Base-by-base conservation (phyloP, 2,113 vertebrate genomes). In the Mystacornis crossleyi region DNA sequence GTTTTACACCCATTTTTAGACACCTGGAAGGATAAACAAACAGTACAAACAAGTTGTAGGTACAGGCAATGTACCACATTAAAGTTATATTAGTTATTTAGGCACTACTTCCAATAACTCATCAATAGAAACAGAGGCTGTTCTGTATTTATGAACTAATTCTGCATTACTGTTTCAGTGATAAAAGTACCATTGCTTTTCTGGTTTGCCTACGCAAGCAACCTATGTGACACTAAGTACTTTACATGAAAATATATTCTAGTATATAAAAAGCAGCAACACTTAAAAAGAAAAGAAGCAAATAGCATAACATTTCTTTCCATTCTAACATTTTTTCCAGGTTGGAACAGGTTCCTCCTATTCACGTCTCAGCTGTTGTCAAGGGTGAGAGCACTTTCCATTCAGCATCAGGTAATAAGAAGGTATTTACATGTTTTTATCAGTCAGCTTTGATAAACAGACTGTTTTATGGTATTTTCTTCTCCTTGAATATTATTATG, bases 281-380 rank as follows among this genome's bases (percentile, higher is more conserved):
- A 85, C 25, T 82, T 87, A 43, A 78, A 86, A 31, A 91, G 9
- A 73, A 69, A 88, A 72, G 17, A 82, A 93, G 42, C 11, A 90
- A 87, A 53, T 57, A 91, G 40, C 48, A 90, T 80, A 79, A 72
- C 65, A 90, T 70, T 94, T 33, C 15, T 73, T 93, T 54, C 66
- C n/a, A 58, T 66, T 82, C 16, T 73, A 88, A 80, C 47, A 64
- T 48, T 64, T 93, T 94, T 86, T 78, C 90, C 81, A 86, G 29
- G 67, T 84, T 90, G 66, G 34, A 95, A 93, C 74, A 91, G 13
- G 50, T 90, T 94, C 38, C 69, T 95, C 23, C 54, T 79, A 57
- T 58, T 91, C 62, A 80, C 11, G 3, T 94, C 51, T 60, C 73
- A 73, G 45, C 66, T 82, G 33, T 34, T 94, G 62, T 94, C 70